Evolutionary conservation across 35 echinoderm and acorn worm genomes (phyloP), one percentile per base, ranked within the genome.

Genomic region (Eucidaris tribuloides): DNA sequence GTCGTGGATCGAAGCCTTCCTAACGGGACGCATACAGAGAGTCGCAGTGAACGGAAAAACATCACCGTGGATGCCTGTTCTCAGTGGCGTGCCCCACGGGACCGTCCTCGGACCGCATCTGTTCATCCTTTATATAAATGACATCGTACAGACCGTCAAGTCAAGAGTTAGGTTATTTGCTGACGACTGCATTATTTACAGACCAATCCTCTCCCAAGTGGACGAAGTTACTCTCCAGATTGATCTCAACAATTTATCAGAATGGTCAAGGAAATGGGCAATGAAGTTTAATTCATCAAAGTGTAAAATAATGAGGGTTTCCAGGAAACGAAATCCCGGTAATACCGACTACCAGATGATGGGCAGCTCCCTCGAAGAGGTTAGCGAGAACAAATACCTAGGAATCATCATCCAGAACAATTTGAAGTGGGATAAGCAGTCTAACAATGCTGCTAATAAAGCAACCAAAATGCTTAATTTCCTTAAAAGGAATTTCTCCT

Each of bases 371-470:
- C 37, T 85, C 2, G 65, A 71, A 77, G 83, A 85, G 34, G 52
- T 78, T 32, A 24, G 38, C 15, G 65, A 71, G 40, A 85, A 49
- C 11, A 85, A 41, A 36, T 85, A 85, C 18, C 33, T 85, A 4
- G 83, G 83, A 23, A 52, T 85, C 62, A 76, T 76, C 81, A 83
- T 83, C 32, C 81, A 83, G 30, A 83, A 66, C 25, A 66, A 83
- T 27, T 50, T 80, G 34, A 80, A 43, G 7, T 80, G 72, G 72
- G 43, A 48, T 42, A 15, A 27, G 9, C 72, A 78, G 72, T 42
- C 72, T 45, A 7, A 78, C 3, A 11, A 78, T 78, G 72, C 72
- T 11, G 72, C 48, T 52, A 52, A 9, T n/a, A 52, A 52, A 52
- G n/a, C n/a, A n/a, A n/a, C n/a, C n/a, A n/a, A n/a, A n/a, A n/a